Evolutionary conservation across 1,140 invertebrate species (phyloP).

Genomic region (Thereuonema tuberculata): DNA sequence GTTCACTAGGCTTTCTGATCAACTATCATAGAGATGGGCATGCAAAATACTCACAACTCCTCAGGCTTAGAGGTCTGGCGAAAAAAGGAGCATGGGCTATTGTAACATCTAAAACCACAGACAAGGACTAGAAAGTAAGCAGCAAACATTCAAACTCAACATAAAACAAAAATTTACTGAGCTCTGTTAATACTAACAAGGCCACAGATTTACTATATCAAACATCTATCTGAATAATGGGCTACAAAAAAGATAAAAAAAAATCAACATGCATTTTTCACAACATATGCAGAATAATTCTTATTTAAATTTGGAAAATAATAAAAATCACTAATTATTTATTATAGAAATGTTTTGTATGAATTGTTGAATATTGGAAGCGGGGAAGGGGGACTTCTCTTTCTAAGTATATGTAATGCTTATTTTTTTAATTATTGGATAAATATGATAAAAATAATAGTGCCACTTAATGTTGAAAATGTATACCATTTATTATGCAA

Average conservation of each 20-base stretch:
- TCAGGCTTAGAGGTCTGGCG: slow-evolving; percentile 4
- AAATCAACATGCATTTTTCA: not conserved
- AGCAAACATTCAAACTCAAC: not conserved
- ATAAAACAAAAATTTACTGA: slow-evolving; percentile 6
- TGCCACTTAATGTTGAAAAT: too few species aligned
- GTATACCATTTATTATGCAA: too few species aligned
- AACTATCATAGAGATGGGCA: too few species aligned
- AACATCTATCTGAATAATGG: too few species aligned
- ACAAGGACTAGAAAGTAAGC: not conserved
- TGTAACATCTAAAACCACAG: not conserved
- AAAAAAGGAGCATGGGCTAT: not conserved
- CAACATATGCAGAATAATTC: not conserved
- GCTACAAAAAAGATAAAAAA: slow-evolving; percentile 5
- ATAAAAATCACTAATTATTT: slow-evolving; percentile 9
- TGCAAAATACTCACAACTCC: not conserved
- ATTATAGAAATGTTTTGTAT: not conserved
- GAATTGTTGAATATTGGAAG: too few species aligned
- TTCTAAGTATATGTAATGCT: too few species aligned
- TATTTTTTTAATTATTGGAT: too few species aligned
- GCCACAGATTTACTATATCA: not conserved
- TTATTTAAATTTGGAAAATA: not conserved
- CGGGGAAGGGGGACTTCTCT: too few species aligned
- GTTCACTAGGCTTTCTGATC: too few species aligned
- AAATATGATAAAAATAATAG: too few species aligned
- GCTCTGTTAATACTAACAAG: too few species aligned